phyloP scores from a whole-genome alignment of 2,113 vertebrate genomes.

The Acanthochromis polyacanthus region DNA sequence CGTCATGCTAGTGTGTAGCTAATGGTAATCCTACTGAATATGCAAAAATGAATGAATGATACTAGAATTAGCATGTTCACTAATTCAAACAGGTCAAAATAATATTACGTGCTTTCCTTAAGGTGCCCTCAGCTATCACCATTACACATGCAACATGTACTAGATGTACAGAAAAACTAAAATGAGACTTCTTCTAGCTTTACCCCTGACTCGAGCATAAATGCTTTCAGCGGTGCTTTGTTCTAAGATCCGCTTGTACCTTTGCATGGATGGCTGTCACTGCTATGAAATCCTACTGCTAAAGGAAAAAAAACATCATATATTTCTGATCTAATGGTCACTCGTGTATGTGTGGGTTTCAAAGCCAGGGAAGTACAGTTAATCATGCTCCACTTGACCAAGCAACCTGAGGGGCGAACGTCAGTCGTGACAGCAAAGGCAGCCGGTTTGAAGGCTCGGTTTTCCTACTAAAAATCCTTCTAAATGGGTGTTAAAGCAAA shows the following conservation, averaged over 20 bases:
- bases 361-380: conserved; percentile 54
- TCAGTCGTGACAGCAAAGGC: conserved; percentile 59
- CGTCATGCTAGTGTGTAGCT: too few relatives aligned
- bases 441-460: conserved; percentile 24
- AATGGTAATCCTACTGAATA: neutral
- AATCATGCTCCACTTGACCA: conserved; percentile 63
- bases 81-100: neutral
- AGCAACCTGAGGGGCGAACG: conserved; percentile 61
- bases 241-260: neutral
- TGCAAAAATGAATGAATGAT: neutral
- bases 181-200: neutral
- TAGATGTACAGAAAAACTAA: neutral
- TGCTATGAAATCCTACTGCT: neutral
- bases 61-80: too few relatives aligned
- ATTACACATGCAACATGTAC: neutral
- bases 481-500: conserved; percentile 28
- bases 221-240: conserved; percentile 10
- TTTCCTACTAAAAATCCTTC: conserved; percentile 38
- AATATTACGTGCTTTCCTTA: neutral
- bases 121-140: neutral
- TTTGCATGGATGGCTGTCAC: neutral
- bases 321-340: neutral
- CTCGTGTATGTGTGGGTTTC: conserved; percentile 25
- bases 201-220: neutral
- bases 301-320: neutral